phyloP scores from a whole-genome alignment of 2,113 vertebrate species.

The Varanus komodoensis region DNA sequence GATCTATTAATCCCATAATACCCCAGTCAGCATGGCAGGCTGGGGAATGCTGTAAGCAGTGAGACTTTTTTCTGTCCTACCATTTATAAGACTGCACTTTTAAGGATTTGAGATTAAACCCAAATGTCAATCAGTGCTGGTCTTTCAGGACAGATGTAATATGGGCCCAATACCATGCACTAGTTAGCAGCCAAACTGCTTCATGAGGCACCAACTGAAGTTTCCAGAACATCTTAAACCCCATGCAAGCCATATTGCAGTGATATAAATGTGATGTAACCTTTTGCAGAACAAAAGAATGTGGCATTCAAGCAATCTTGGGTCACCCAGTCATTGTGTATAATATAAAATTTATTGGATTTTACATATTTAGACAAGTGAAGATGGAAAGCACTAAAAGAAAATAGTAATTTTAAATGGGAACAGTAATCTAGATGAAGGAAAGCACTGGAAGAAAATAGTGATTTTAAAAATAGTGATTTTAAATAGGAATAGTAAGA shows the following conservation, averaged over 20 bases:
- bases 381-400: not conserved
- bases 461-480: not conserved
- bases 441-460: no score
- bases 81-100: no score
- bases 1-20: no score
- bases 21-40: no score
- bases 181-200: not conserved
- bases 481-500: not conserved
- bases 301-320: not conserved
- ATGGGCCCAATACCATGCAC: not conserved
- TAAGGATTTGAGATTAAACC: not conserved
- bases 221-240: not conserved
- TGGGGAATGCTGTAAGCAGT: no score
- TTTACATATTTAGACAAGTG: not conserved
- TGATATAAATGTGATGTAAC: no score
- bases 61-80: no score
- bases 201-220: not conserved
- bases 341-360: not conserved
- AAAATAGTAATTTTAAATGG: not conserved
- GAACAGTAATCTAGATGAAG: no score
- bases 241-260: no score
- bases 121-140: not conserved
- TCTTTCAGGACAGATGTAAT: not conserved
- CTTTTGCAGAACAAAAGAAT: not conserved
- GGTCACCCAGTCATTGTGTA: not conserved